Base-by-base conservation (phyloP, 2,797 vertebrate genomes). In the Hylomyscus alleni region DNA sequence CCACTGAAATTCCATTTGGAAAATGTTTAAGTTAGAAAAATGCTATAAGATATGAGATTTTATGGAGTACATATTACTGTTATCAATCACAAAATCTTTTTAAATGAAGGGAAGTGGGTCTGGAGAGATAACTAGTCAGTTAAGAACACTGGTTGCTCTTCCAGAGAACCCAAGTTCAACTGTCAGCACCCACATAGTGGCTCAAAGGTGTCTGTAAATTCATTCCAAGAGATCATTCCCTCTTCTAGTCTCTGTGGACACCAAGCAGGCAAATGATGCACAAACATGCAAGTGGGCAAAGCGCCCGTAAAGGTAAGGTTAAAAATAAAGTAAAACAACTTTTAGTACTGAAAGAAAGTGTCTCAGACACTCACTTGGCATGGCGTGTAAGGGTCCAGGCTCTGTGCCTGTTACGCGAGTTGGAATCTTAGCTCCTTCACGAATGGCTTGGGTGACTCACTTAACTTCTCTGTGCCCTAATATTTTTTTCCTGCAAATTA, bases 401-500 rank as follows among this genome's bases (percentile, higher is more conserved):
- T 24, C 69, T 56, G n/a, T 10, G 29, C 31, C 24, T 13, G 4
- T 20, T 4, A 2, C 19, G 34, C 50, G 13, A 75, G 17, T 29
- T 69, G 44, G 13, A 92, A 84, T 73, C 65, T 34, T 34, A 34
- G 13, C 34, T 72, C 29, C 29, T 40, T 4, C 37, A 12, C 44
- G 56, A n/a, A 44, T 72, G 60, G 15, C 6, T 86, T 69, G 15
- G 22, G 7, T 50, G 75, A 60, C 5, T 73, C 52, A 54, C 29
- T 87, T 58, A 47, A 44, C n/a, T 62, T 92, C 40, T 78, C 37
- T 87, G 67, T 19, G 40, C 60, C 44, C 26, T 20, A n/a, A 9
- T n/a, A 56, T 94, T 73, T 54, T 92, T 90, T 29, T 87, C 14
- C 29, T 73, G 20, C 52, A 92, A 95, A 92, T 73, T 60, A 92